phyloP scores from a whole-genome alignment of 2,113 vertebrate genomes.

The Xenotilapia leptura region DNA sequence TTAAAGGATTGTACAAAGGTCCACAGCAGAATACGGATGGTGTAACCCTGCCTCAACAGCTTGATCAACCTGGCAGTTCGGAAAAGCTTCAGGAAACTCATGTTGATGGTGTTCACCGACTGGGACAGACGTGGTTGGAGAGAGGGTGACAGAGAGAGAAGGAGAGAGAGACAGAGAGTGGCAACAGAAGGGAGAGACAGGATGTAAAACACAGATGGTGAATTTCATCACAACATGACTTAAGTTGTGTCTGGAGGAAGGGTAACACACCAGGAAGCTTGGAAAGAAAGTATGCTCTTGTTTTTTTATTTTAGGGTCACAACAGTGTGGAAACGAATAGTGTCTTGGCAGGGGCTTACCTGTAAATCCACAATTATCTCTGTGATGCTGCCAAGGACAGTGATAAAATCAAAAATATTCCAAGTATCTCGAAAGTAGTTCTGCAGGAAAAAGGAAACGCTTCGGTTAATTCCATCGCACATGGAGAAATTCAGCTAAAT shows the following conservation, averaged over 20 bases:
- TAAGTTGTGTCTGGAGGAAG: conserved; percentile 28
- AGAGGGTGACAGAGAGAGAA: conserved; percentile 4
- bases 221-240: conserved; percentile 49
- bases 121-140: conserved; percentile 24
- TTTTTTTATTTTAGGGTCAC: not conserved
- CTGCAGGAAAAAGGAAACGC: conserved; percentile 58
- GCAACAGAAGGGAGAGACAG: conserved; percentile 16
- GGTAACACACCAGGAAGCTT: not conserved
- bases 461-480: not conserved
- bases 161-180: not conserved
- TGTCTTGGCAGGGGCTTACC: conserved; percentile 43
- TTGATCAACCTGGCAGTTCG: conserved; percentile 94
- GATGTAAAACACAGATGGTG: conserved; percentile 55
- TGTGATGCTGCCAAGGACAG: conserved; percentile 92
- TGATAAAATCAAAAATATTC: conserved; percentile 99
- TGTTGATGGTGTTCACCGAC: conserved; percentile 91
- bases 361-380: conserved; percentile 90
- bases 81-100: conserved; percentile 98
- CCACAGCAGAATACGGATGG: conserved; percentile 96
- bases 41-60: conserved; percentile 94
- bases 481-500: not conserved
- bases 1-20: conserved; percentile 98
- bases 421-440: conserved; percentile 99
- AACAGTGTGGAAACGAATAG: not conserved
- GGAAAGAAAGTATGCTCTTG: not conserved